A percentile compares a stretch with the other conserved stretches of the same genome.
phyloP scores from a whole-genome alignment of 2,797 vertebrate species.

The Aphelocoma californica region DNA sequence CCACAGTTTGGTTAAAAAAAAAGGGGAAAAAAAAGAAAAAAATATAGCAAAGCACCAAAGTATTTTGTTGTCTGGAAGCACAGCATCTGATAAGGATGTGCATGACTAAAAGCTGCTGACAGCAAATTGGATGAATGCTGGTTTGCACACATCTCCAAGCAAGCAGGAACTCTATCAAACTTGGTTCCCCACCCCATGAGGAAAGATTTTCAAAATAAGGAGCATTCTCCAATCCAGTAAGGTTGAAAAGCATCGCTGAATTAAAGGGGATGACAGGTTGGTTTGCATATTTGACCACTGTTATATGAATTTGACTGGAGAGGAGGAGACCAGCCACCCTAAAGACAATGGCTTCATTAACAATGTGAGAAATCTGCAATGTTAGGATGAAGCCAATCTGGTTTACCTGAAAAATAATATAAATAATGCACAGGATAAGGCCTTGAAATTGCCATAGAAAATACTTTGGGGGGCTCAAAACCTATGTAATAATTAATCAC shows the following conservation, averaged over 20 bases:
- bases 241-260: not conserved
- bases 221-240: not conserved
- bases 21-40: no score
- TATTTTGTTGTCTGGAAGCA: not conserved
- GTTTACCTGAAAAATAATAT: not conserved
- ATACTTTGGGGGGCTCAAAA: not conserved
- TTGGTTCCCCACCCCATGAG: not conserved
- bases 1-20: not conserved
- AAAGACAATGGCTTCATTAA: not conserved
- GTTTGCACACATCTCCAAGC: not conserved
- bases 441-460: not conserved
- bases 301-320: not conserved
- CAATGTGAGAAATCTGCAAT: not conserved
- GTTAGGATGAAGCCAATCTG: not conserved
- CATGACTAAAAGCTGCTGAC: not conserved
- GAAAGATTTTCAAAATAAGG: not conserved
- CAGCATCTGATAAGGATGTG: not conserved
- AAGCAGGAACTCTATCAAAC: not conserved
- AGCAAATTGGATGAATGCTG: not conserved
- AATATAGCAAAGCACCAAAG: not conserved
- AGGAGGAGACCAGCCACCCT: not conserved
- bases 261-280: not conserved
- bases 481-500: not conserved
- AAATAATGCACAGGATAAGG: not conserved
- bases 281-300: not conserved